Evolutionary conservation across 23 tunicate genomes (phyloP).

Genomic region (Styela plicata): DNA sequence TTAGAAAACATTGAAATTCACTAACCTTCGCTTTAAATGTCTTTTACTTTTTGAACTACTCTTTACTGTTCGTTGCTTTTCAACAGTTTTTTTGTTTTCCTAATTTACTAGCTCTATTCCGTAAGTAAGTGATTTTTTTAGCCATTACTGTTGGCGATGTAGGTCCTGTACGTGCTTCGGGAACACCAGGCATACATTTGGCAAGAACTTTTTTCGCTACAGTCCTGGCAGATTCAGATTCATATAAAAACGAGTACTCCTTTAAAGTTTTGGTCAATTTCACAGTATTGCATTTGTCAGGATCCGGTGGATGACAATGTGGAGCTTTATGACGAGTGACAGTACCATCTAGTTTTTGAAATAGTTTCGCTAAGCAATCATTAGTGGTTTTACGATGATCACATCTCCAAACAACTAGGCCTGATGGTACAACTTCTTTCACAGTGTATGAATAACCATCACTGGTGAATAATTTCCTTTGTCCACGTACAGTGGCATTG

Average conservation of each 20-base stretch:
- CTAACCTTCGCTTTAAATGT: no score
- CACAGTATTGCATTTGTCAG: background rate
- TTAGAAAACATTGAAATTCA: no score
- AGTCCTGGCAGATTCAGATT: background rate
- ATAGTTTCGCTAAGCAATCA: background rate
- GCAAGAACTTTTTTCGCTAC: background rate
- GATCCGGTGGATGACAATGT: background rate
- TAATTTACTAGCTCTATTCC: background rate
- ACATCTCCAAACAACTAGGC: background rate
- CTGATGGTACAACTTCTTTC: background rate
- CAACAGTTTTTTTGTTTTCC: no score
- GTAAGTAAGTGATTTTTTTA: background rate
- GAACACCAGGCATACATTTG: background rate
- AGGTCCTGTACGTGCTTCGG: background rate
- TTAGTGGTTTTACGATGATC: background rate
- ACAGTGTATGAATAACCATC: background rate
- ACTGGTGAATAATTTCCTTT: background rate
- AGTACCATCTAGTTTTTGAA: background rate
- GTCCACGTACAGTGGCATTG: background rate
- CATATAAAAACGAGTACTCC: background rate
- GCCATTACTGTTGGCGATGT: background rate
- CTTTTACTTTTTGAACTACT: no score
- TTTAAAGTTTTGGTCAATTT: background rate
- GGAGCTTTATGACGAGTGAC: background rate
- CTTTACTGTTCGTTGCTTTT: no score